Evolutionary conservation across 2,797 vertebrate species (phyloP).

Genomic region (Toxotes lorentzi): DNA sequence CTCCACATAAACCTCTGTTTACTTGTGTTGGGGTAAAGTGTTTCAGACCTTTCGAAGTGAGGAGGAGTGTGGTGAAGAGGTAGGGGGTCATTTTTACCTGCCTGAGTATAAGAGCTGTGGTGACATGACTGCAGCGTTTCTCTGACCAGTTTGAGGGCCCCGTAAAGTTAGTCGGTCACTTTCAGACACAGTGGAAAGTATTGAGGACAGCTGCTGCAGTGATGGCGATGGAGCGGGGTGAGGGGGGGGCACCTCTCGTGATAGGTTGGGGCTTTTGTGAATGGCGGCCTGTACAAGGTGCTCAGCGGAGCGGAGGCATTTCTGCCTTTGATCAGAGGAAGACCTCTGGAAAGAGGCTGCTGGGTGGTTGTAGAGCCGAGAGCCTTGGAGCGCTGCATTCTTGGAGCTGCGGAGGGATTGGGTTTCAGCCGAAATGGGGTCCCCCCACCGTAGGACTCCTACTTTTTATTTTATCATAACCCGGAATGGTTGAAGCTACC

Average conservation of each 20-base stretch:
- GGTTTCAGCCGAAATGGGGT: conserved; percentile 73
- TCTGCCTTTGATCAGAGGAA: conserved; percentile 59
- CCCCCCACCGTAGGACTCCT: conserved; percentile 55
- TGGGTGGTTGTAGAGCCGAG: conserved; percentile 38
- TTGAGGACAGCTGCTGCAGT: not conserved
- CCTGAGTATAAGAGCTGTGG: not conserved
- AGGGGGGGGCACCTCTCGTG: not conserved
- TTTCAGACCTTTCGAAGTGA: not conserved
- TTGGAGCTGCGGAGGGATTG: conserved; percentile 60
- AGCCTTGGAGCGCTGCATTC: conserved; percentile 69
- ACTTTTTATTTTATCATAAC: conserved; percentile 23
- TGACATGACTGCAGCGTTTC: not conserved
- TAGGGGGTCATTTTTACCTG: not conserved
- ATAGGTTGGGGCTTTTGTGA: conserved; percentile 42
- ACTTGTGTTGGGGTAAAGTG: not conserved
- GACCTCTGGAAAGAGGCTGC: conserved; percentile 33
- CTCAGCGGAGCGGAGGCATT: conserved; percentile 30
- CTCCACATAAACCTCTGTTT: not conserved
- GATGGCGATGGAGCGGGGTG: not conserved
- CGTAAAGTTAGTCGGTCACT: not conserved
- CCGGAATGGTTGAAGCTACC: conserved; percentile 16
- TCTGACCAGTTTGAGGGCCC: not conserved
- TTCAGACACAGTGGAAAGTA: not conserved
- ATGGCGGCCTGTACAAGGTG: conserved; percentile 51
- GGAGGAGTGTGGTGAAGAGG: not conserved